These are phyloP conservation scores for Phylloscopus trochiloides DNA, from an alignment of 2,113 vertebrate species.

Conservation along the genomic window DNA sequence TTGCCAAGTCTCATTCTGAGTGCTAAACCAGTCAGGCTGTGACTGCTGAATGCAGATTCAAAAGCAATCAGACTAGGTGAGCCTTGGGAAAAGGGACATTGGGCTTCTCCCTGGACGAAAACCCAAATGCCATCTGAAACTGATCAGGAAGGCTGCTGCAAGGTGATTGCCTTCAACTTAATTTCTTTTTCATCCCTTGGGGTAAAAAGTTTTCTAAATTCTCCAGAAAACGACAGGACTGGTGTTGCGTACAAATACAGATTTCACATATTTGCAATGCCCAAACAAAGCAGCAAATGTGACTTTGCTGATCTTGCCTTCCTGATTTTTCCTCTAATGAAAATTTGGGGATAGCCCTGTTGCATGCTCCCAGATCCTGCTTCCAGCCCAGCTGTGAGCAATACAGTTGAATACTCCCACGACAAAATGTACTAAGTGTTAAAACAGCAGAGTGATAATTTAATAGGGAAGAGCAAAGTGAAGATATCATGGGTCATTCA, in stretches of 20 bases:
- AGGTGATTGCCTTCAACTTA: neutral
- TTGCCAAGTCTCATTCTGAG: constrained; percentile 22
- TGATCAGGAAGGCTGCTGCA: neutral
- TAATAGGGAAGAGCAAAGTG: neutral
- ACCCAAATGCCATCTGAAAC: neutral
- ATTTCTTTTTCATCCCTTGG: neutral
- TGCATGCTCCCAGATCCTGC: neutral
- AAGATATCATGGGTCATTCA: neutral
- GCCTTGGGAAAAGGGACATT: neutral
- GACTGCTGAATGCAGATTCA: neutral
- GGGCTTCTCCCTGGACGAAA: neutral
- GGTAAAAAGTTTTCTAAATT: neutral
- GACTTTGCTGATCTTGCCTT: neutral
- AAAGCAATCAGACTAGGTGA: neutral
- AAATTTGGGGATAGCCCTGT: neutral
- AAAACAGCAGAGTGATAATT: neutral
- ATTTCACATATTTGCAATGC: neutral
- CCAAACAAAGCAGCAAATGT: neutral
- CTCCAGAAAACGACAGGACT: neutral
- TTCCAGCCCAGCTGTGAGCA: neutral
- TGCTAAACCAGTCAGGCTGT: neutral
- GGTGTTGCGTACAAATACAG: neutral
- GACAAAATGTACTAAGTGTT: neutral
- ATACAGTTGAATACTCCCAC: neutral
- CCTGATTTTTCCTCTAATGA: neutral